Evolutionary conservation across 2,113 vertebrate species (phyloP), one percentile per base, ranked within the genome.

Genomic region (Vidua chalybeata): DNA sequence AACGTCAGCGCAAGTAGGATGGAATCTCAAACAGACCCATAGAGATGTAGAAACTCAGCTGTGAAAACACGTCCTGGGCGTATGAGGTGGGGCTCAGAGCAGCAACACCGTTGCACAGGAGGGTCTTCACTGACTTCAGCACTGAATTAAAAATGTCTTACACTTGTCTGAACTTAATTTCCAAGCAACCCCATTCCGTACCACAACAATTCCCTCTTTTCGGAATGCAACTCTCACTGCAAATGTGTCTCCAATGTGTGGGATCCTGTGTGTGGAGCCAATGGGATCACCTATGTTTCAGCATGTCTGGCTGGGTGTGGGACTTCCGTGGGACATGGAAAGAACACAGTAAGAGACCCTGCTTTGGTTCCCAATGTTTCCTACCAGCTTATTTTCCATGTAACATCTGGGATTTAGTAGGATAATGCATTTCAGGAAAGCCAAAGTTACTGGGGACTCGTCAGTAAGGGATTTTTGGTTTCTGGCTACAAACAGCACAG

Each of bases 221-320:
- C 99, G 31, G 89, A 94, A 20, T 99, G 99, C 95, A 99, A 99
- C 96, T 96, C 93, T 41, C 91, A 94, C 96, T 99, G 99, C 94
- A 97, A 97, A 3, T 99, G 99, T 90, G 97, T 98, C n/a, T 48
- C 93, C 46, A 96, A 89, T 3, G 96, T 98, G 16, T 99, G 99
- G 99, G 99, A 99, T 54, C 99, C 99, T 0, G 98, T 99, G 72
- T 99, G 99, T 87, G 98, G 98, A 20, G 96, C 97, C 73, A 98
- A 98, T 11, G 98, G 99, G 56, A 87, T 99, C 87, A 99, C 99
- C 4, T 99, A 99, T 2, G 27, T 98, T 27, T 99, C 99, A 0
- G 98, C 99, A 0, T 99, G 99, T 93, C 93, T 99, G 75, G 99
- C 99, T 21, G 99, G 99, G 52, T 99, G 99, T 56, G 95, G 89